Conservation (phyloP, 1,140 invertebrate genomes). For the Apis florea region DNA sequence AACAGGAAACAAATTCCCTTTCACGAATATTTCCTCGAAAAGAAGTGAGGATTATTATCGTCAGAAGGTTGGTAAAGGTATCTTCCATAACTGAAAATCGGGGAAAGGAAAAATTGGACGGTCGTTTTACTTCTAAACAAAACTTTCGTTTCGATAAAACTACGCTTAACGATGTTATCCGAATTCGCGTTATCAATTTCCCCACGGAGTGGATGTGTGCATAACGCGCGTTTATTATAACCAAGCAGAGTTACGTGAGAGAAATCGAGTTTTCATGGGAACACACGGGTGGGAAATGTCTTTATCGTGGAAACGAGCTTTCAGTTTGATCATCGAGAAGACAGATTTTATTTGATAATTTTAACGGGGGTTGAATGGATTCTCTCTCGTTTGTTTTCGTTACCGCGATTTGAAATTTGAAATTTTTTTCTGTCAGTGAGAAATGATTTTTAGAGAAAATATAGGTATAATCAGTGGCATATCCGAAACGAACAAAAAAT, state of each 20-base stretch:
- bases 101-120: background rate
- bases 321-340: background rate
- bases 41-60: constrained; percentile 20
- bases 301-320: background rate
- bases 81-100: background rate
- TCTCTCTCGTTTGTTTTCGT: background rate
- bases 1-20: background rate
- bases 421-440: too few relatives aligned
- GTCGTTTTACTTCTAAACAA: background rate
- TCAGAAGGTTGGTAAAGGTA: background rate
- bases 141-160: constrained; percentile 7
- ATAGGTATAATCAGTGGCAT: too few relatives aligned
- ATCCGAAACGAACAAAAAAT: too few relatives aligned
- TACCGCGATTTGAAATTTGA: too few relatives aligned
- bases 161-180: background rate
- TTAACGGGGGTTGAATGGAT: background rate
- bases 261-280: background rate
- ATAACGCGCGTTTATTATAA: constrained; percentile 15
- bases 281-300: background rate
- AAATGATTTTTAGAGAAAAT: too few relatives aligned
- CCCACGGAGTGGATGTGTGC: background rate
- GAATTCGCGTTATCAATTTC: constrained; percentile 24
- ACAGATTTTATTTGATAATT: constrained; percentile 33
- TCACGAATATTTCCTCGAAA: background rate
- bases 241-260: background rate